phyloP scores from a whole-genome alignment of 1,140 invertebrate species.

The Drosophila tsacasi region DNA sequence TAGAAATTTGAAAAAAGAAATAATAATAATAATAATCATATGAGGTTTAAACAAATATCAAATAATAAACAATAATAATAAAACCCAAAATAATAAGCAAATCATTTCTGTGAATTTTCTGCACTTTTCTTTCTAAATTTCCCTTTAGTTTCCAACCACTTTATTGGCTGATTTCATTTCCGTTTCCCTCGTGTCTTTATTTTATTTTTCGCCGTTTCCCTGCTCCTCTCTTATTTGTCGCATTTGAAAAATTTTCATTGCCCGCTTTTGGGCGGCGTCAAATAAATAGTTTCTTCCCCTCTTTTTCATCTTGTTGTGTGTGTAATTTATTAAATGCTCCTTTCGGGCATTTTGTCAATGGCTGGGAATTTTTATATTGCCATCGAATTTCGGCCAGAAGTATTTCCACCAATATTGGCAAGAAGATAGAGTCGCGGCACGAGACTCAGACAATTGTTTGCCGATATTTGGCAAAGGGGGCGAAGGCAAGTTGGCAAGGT shows the following conservation, averaged over 20 bases:
- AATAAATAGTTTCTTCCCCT: constrained; percentile 50
- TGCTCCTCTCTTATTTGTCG: constrained; percentile 51
- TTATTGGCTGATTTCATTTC: constrained; percentile 34
- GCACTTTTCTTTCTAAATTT: not conserved
- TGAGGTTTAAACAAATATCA: not conserved
- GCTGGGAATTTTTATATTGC: constrained; percentile 78
- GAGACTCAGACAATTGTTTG: constrained; percentile 50
- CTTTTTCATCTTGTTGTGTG: constrained; percentile 54
- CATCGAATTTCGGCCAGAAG: constrained; percentile 55
- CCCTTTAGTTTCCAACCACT: not conserved
- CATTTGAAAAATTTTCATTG: constrained; percentile 71
- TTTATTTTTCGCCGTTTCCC: constrained; percentile 12
- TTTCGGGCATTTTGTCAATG: constrained; percentile 49
- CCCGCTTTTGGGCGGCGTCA: constrained; percentile 61
- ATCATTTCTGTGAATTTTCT: too few species aligned
- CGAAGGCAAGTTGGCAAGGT: not conserved
- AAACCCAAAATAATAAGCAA: too few species aligned
- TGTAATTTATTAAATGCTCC: constrained; percentile 74
- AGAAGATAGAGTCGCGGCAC: constrained; percentile 20
- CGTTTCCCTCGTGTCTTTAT: constrained; percentile 3
- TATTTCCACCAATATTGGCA: constrained; percentile 63
- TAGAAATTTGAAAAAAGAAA: not conserved
- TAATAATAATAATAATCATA: not conserved
- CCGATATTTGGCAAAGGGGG: constrained; percentile 52
- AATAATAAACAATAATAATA: too few species aligned